phyloP scores from a whole-genome alignment of 2,888 invertebrate species.

The Papilio demoleus region DNA sequence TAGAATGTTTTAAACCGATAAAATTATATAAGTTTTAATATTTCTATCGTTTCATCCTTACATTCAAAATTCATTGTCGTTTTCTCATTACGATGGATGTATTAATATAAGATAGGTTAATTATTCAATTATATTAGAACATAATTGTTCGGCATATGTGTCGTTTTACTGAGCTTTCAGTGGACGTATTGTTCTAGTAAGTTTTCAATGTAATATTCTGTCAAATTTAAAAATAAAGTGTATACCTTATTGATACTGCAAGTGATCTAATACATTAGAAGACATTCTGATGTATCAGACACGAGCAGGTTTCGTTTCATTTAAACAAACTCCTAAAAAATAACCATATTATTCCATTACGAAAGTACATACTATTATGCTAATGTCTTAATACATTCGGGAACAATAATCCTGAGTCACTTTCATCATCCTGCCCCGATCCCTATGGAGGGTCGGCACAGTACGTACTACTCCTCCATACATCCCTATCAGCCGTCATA shows the following conservation, averaged over 20 bases:
- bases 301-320: constrained; percentile 36
- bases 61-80: constrained; percentile 56
- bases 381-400: no score
- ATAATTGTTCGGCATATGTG: constrained; percentile 62
- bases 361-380: no score
- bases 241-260: constrained; percentile 57
- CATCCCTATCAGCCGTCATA: no score
- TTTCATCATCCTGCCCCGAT: no score
- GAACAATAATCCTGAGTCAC: no score
- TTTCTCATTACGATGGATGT: constrained; percentile 69
- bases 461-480: no score
- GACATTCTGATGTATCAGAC: not conserved
- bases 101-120: constrained; percentile 72
- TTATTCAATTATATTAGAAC: constrained; percentile 66
- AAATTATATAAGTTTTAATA: constrained; percentile 51
- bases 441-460: no score
- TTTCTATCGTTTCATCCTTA: constrained; percentile 56
- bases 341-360: not conserved
- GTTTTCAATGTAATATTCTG: constrained; percentile 77
- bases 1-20: constrained; percentile 49
- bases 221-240: constrained; percentile 70
- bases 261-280: not conserved
- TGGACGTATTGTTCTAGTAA: constrained; percentile 67
- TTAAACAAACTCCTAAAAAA: not conserved
- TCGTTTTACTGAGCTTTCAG: constrained; percentile 70